Conservation (phyloP, 2,888 invertebrate species). For the Caenorhabditis sp. region DNA sequence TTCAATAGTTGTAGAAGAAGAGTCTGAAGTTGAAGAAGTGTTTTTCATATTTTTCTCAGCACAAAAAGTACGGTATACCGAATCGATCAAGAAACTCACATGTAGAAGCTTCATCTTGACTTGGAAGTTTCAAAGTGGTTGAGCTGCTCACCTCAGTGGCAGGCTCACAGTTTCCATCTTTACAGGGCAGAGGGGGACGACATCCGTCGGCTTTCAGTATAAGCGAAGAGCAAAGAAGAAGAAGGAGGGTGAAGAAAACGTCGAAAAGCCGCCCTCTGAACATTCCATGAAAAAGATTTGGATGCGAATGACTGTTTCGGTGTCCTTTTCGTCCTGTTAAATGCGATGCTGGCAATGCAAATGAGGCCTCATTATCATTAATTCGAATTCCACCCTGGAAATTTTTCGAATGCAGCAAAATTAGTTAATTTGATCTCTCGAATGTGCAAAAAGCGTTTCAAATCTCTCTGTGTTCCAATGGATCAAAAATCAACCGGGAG, state of each 20-base stretch:
- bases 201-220: conserved; percentile 29
- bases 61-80: no score
- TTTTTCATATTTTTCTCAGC: not conserved
- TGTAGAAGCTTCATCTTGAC: conserved; percentile 6
- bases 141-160: conserved; percentile 1
- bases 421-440: not conserved
- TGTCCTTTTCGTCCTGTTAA: conserved; percentile 11
- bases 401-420: conserved; percentile 7
- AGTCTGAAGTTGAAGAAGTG: not conserved
- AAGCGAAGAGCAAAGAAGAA: not conserved
- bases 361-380: conserved; percentile 28
- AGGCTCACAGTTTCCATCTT: conserved; percentile 34
- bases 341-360: conserved; percentile 41
- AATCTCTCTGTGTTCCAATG: not conserved
- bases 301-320: not conserved
- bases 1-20: not conserved
- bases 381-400: conserved; percentile 22
- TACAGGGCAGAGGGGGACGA: conserved; percentile 38
- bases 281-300: conserved; percentile 49
- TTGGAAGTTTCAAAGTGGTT: conserved; percentile 11
- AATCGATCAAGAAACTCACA: no score
- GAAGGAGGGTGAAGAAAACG: conserved; percentile 22
- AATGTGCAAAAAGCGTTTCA: not conserved
- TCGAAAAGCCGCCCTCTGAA: conserved; percentile 28
- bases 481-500: not conserved